phyloP scores from a whole-genome alignment of 2,888 invertebrate genomes.

The Timema podura region DNA sequence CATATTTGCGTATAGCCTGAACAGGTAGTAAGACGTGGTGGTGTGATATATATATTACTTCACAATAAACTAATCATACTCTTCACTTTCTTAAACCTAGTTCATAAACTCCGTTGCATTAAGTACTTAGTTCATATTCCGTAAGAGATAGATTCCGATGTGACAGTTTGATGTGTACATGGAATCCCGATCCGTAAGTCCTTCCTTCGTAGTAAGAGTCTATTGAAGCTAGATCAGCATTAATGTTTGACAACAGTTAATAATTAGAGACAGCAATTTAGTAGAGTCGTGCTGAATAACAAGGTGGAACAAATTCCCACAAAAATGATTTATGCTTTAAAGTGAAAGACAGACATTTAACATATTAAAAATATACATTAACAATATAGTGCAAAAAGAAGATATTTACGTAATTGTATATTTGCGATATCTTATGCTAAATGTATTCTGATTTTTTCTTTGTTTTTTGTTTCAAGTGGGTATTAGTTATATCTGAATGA shows the following conservation, averaged over 20 bases:
- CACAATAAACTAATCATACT: too few species aligned
- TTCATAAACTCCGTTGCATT: too few species aligned
- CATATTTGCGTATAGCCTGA: too few species aligned
- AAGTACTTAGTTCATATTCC: too few species aligned
- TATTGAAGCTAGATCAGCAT: too few species aligned
- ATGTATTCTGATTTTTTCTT: conserved; percentile 4
- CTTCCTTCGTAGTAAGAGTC: too few species aligned
- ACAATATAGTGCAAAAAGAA: not conserved
- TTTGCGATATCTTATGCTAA: not conserved
- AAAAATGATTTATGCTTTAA: conserved; percentile 4
- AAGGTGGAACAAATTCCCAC: conserved; percentile 15
- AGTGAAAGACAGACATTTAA: not conserved
- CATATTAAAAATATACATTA: not conserved
- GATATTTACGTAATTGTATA: conserved; percentile 6
- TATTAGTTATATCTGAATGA: not conserved
- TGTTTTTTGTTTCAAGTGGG: not conserved
- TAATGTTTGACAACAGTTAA: not conserved
- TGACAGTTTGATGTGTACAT: too few species aligned
- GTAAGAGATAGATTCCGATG: too few species aligned
- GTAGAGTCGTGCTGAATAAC: not conserved
- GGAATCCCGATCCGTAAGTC: too few species aligned
- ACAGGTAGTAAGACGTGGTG: too few species aligned
- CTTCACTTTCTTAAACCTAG: too few species aligned
- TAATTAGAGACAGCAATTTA: not conserved
- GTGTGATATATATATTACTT: too few species aligned